Evolutionary conservation across 2,113 vertebrate genomes (phyloP).

Genomic region (Mus musculus): GRCm39 chr11:4480501-4481000

Average conservation of each 20-base stretch:
- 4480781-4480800: background rate
- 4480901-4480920: background rate
- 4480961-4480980: constrained; percentile 1
- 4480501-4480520: constrained; percentile 30
- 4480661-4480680: background rate
- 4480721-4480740: background rate
- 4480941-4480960: background rate
- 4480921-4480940: background rate
- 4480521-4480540: background rate
- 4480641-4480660: constrained; percentile 42
- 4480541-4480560: background rate
- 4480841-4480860: background rate
- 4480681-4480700: background rate
- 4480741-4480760: background rate
- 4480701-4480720: constrained; percentile 20
- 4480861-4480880: background rate
- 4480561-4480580: background rate
- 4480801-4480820: background rate
- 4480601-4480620: background rate
- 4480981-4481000: constrained; percentile 32
- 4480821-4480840: background rate
- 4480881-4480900: background rate
- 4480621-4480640: background rate
- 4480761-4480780: background rate
- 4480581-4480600: constrained; percentile 33